These are phyloP conservation scores for Zalophus californianus DNA, from an alignment of 2,797 vertebrate species.

Conservation along the genomic window DNA sequence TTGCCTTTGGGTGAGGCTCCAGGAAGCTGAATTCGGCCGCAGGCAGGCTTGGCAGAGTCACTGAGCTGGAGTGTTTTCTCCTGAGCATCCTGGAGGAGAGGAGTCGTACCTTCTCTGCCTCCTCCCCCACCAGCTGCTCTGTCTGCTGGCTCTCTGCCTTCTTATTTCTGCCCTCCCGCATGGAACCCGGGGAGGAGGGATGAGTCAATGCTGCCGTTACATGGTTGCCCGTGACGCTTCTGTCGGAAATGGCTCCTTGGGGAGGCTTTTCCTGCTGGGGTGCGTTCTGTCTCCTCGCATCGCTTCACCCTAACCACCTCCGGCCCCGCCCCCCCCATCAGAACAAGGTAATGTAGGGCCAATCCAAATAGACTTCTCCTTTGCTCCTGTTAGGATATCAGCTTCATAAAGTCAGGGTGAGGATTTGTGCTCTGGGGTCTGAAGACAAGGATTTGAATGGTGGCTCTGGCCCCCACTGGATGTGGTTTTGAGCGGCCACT, in stretches of 20 bases:
- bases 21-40: neutral
- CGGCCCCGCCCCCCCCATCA: neutral
- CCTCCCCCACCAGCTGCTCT: neutral
- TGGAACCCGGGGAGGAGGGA: neutral
- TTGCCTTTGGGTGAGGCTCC: neutral
- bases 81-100: neutral
- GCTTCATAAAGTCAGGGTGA: neutral
- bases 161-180: neutral
- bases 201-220: neutral
- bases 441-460: neutral
- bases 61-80: neutral
- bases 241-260: neutral
- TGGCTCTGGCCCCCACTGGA: neutral
- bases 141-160: neutral
- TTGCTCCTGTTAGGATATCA: neutral
- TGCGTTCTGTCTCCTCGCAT: neutral
- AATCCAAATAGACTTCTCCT: neutral
- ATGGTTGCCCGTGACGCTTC: accelerated
- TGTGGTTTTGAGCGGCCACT: neutral
- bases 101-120: neutral
- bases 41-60: neutral
- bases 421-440: neutral
- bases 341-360: neutral
- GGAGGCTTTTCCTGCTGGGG: neutral
- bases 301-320: neutral